phyloP scores from a whole-genome alignment of 2,888 invertebrate species.

The Proisotoma minuta region DNA sequence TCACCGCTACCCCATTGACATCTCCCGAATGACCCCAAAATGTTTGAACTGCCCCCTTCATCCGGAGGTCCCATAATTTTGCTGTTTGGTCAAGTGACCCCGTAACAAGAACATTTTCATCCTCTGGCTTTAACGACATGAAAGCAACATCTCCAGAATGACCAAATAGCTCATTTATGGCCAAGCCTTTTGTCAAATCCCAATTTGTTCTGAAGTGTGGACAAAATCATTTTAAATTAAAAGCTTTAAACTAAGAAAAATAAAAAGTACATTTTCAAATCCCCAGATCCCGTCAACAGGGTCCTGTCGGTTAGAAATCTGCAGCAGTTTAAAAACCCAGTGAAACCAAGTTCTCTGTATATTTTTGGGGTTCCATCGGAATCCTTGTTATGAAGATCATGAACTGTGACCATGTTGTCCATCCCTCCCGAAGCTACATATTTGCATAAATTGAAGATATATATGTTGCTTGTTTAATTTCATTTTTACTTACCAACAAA shows the following conservation, averaged over 20 bases:
- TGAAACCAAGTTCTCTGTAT: slow-evolving; percentile 79
- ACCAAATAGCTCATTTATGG: slow-evolving; percentile 72
- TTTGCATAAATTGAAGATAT: slow-evolving; percentile 3
- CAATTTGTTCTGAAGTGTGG: slow-evolving; percentile 67
- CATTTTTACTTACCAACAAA: slow-evolving; percentile 63
- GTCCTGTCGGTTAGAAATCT: slow-evolving; percentile 77
- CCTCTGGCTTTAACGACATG: slow-evolving; percentile 75
- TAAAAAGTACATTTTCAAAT: slow-evolving; percentile 76
- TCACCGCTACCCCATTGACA: slow-evolving; percentile 81
- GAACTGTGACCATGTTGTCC: slow-evolving; percentile 91
- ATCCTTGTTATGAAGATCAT: slow-evolving; percentile 84
- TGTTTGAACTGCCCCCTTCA: slow-evolving; percentile 76
- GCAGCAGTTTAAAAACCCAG: slow-evolving; percentile 82
- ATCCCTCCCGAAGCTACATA: slow-evolving; percentile 79
- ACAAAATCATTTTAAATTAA: background rate
- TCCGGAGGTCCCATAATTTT: slow-evolving; percentile 82
- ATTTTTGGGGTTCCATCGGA: slow-evolving; percentile 77
- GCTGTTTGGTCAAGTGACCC: slow-evolving; percentile 86
- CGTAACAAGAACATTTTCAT: slow-evolving; percentile 70
- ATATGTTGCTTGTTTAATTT: background rate
- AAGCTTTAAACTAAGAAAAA: background rate
- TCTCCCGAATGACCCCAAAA: slow-evolving; percentile 87
- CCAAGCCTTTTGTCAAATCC: slow-evolving; percentile 77
- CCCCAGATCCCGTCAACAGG: slow-evolving; percentile 84
- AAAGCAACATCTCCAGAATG: slow-evolving; percentile 86